Evolutionary conservation across 2,113 vertebrate genomes (phyloP), one percentile per base, ranked within the genome.

Genomic region (Cathartes aura): DNA sequence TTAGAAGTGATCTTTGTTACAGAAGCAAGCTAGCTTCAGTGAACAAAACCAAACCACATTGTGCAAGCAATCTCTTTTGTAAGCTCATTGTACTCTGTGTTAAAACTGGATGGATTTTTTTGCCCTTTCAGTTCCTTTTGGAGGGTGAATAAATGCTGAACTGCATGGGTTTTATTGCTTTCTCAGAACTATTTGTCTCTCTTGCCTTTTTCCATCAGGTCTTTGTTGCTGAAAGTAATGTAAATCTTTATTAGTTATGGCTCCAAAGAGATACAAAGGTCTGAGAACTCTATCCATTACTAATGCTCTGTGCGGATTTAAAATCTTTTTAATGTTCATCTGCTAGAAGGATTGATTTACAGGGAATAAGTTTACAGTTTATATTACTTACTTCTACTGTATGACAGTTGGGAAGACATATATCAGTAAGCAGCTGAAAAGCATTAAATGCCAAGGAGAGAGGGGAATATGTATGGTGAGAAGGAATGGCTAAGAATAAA

Each of bases 171-270:
- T 94, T 91, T 63, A 32, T 34, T 87, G 29, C n/a, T 53, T 95
- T 91, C 30, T 80, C 1, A 2, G 34, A 93, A 24, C 56, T 47
- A 1, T 94, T 92, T 96, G 38, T 90, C 34, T 93, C 24, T 75
- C 45, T 68, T 90, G 58, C 36, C 58, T 71, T 66, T 91, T 89
- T 73, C 47, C 24, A 15, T 74, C 22, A 87, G 32, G n/a, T 81
- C 55, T 89, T 90, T 87, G 32, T 87, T 92, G 50, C 73, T 74
- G 59, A 74, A 89, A 91, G 60, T 81, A 71, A 58, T 14, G 26
- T 90, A 92, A 87, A 63, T 87, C 68, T 87, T 92, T 52, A 52
- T 91, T 96, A 76, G 45, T 58, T 90, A n/a, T 70, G 67, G 8
- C 50, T 90, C 30, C 15, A 62, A 66, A 92, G 72, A 74, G 63